Percentiles rank a stretch among this genome's conserved stretches.
These are phyloP conservation scores for Protodeltote pygarga DNA, from an alignment of 2,888 invertebrate species.

Conservation along the genomic window DNA sequence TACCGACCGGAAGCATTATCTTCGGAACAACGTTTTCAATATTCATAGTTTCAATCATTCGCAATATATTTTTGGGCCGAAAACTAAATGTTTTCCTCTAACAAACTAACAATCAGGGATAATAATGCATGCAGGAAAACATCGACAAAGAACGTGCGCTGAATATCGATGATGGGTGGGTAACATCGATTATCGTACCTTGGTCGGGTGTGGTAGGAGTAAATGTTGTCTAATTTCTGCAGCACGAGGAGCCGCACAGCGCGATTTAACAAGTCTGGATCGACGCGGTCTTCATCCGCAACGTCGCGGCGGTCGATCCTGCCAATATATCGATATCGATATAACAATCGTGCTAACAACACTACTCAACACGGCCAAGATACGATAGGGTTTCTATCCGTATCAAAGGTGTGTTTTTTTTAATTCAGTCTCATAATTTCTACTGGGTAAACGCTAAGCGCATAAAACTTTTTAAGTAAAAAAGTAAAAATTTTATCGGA, in stretches of 20 bases:
- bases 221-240: conserved; percentile 86
- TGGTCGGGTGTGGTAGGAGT: conserved; percentile 87
- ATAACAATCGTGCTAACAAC: conserved; percentile 67
- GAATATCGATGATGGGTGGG: conserved; percentile 58
- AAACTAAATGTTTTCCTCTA: conserved; percentile 10
- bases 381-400: conserved; percentile 58
- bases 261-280: conserved; percentile 84
- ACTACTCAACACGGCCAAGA: conserved; percentile 72
- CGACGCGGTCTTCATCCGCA: conserved; percentile 75
- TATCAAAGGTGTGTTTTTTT: conserved; percentile 31
- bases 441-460: not conserved
- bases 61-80: conserved; percentile 5
- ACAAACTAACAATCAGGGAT: conserved; percentile 41
- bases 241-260: conserved; percentile 86
- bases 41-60: conserved; percentile 27
- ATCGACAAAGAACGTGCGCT: conserved; percentile 58
- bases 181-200: conserved; percentile 85
- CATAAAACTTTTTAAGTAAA: too few relatives aligned
- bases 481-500: too few relatives aligned
- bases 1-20: conserved; percentile 19
- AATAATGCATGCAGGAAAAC: conserved; percentile 59
- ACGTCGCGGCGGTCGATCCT: conserved; percentile 85
- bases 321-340: conserved; percentile 83
- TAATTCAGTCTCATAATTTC: not conserved
- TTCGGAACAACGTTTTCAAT: conserved; percentile 17